These are phyloP conservation scores for Neopelma chrysocephalum DNA, from an alignment of 2,797 vertebrate genomes.

Conservation along the genomic window DNA sequence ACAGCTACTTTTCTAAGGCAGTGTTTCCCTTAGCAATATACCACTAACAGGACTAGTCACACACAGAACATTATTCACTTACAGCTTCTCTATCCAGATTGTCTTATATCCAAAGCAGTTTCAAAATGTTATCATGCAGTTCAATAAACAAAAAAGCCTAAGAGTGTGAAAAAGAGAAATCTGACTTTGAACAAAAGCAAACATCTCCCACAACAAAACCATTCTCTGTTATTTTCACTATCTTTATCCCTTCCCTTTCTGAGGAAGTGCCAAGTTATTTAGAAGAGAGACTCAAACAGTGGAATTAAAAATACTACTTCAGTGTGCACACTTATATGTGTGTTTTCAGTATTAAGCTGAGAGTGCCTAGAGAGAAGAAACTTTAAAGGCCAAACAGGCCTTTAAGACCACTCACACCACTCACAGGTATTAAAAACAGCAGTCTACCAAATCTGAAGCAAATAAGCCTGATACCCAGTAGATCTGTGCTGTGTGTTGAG, in stretches of 20 bases:
- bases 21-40: not conserved
- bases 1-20: not conserved
- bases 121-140: not conserved
- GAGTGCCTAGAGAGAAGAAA: not conserved
- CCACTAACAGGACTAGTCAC: not conserved
- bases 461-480: not conserved
- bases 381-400: not conserved
- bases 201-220: not conserved
- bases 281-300: not conserved
- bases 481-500: not conserved
- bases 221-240: not conserved
- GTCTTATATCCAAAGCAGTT: not conserved
- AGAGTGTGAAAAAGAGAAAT: not conserved
- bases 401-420: not conserved
- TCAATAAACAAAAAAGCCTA: not conserved
- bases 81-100: not conserved
- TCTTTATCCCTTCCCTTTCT: not conserved
- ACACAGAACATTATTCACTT: not conserved
- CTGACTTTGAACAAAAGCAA: not conserved
- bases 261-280: not conserved
- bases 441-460: not conserved
- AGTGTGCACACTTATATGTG: fast-evolving
- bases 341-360: not conserved
- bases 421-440: not conserved
- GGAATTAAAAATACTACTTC: not conserved